phyloP scores from a whole-genome alignment of 1,140 invertebrate species.

The Achroia grisella region DNA sequence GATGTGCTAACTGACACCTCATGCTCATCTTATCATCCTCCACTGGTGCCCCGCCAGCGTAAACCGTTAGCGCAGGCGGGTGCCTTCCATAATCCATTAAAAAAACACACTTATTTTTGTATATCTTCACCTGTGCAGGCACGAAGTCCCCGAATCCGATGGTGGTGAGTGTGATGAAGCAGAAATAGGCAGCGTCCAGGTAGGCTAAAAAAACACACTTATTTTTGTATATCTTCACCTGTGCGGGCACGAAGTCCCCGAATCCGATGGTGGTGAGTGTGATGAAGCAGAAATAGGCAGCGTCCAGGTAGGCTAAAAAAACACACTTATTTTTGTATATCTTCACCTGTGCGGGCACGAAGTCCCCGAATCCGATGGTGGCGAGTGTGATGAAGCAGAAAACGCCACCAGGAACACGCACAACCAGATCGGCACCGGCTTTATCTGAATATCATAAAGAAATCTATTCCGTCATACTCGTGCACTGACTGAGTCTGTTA shows the following conservation, averaged over 20 bases:
- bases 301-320: slow-evolving; percentile 94
- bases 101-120: too few relatives aligned
- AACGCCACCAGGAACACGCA: slow-evolving; percentile 91
- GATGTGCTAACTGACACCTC: too few relatives aligned
- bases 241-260: slow-evolving; percentile 94
- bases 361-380: slow-evolving; percentile 86
- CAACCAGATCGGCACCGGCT: slow-evolving; percentile 92
- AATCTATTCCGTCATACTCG: too few relatives aligned
- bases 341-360: slow-evolving; percentile 91
- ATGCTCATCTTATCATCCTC: too few relatives aligned
- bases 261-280: slow-evolving; percentile 96
- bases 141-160: slow-evolving; percentile 97
- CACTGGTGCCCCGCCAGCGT: too few relatives aligned
- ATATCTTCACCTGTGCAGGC: slow-evolving; percentile 89
- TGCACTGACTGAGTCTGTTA: too few relatives aligned
- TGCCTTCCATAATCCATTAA: too few relatives aligned
- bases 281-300: slow-evolving; percentile 97
- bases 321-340: too few relatives aligned
- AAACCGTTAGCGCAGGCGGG: too few relatives aligned
- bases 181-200: slow-evolving; percentile 95
- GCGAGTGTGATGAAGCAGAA: slow-evolving; percentile 95
- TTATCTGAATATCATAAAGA: slow-evolving; percentile 62
- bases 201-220: too few relatives aligned
- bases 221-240: too few relatives aligned
- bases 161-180: slow-evolving; percentile 95